Evolutionary conservation across 1,140 invertebrate genomes (phyloP).

Genomic region (Cheumatopsyche charites): DNA sequence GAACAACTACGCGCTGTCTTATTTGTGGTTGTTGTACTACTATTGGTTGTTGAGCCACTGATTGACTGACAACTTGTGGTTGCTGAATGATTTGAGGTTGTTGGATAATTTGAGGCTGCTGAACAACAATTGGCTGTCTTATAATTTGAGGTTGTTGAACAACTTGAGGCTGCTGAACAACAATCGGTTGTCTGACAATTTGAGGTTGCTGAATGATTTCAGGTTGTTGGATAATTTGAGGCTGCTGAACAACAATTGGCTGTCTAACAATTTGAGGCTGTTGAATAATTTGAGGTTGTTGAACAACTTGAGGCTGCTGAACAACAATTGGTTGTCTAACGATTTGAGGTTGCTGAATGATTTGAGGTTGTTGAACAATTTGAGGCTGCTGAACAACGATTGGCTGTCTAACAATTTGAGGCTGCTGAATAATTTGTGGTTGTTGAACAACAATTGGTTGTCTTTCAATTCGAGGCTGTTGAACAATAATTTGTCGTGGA

Average conservation of each 20-base stretch:
- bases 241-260: background rate
- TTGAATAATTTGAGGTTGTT: background rate
- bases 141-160: background rate
- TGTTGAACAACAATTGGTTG: background rate
- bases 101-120: background rate
- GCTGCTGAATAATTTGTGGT: slow-evolving; percentile 2
- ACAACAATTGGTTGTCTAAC: background rate
- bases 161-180: background rate
- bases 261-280: background rate
- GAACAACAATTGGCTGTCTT: background rate
- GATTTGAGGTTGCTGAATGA: background rate
- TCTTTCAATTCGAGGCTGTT: too few relatives aligned
- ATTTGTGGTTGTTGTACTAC: background rate
- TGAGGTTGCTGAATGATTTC: background rate
- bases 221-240: background rate
- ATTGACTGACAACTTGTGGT: background rate
- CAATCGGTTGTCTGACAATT: background rate
- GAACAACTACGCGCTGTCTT: too few relatives aligned
- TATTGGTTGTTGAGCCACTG: background rate
- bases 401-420: background rate
- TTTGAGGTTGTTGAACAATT: background rate
- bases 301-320: background rate
- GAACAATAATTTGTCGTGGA: background rate
- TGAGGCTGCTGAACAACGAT: background rate
- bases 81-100: background rate